phyloP scores from a whole-genome alignment of 2,113 vertebrate genomes.

The Strigops habroptila region DNA sequence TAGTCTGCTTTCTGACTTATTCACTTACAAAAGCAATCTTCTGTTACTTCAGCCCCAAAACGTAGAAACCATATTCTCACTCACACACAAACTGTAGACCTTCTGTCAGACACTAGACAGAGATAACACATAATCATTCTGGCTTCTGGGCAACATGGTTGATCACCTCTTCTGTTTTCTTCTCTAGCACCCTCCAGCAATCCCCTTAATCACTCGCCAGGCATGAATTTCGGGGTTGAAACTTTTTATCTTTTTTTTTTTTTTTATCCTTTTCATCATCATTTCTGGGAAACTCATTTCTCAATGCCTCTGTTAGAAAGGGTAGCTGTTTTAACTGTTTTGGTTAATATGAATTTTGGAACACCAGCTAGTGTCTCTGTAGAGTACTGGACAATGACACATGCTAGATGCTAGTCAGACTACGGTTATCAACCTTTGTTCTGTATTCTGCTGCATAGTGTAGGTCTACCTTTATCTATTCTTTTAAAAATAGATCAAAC shows the following conservation, averaged over 20 bases:
- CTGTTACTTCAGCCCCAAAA: not conserved
- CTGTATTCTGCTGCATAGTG: not conserved
- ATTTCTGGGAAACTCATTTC: not conserved
- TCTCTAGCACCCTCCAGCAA: not conserved
- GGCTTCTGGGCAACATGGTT: not conserved
- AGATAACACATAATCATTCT: not conserved
- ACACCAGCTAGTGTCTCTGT: not conserved
- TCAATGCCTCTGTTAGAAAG: not conserved
- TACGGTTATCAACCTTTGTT: not conserved
- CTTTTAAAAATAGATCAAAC: not conserved
- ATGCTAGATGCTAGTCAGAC: not conserved
- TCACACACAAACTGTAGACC: not conserved
- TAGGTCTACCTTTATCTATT: not conserved
- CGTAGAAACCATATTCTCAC: fast-evolving
- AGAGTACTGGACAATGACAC: not conserved
- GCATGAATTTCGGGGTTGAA: not conserved
- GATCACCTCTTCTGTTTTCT: not conserved
- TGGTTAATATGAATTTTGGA: not conserved
- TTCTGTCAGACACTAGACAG: not conserved
- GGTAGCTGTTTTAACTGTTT: not conserved
- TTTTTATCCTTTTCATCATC: fast-evolving
- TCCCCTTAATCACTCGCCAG: not conserved
- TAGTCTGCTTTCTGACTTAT: not conserved
- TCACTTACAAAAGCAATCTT: not conserved
- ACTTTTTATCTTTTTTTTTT: not conserved